Conservation (phyloP, 2,113 vertebrate genomes). For the Pyrgilauda ruficollis region DNA sequence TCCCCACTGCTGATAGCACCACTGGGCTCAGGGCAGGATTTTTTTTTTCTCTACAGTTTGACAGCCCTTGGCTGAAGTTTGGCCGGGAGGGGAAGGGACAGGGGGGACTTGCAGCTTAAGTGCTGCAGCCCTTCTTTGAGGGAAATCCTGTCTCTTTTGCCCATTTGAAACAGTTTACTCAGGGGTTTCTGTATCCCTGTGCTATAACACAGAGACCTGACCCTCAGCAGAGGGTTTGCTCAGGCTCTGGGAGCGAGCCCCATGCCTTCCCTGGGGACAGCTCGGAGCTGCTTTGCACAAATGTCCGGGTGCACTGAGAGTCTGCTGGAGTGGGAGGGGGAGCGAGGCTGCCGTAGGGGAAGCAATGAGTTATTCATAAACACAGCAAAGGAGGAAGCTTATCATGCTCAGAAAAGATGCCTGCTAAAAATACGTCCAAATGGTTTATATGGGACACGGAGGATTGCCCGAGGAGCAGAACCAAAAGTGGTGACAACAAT, state of each 20-base stretch:
- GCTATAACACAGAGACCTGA: neutral
- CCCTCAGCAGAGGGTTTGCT: neutral
- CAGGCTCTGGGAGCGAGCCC: neutral
- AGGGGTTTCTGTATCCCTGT: neutral
- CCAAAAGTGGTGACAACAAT: neutral
- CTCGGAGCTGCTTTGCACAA: neutral
- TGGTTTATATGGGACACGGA: neutral
- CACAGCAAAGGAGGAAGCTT: neutral
- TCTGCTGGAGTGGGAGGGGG: neutral
- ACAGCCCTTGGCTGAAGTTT: neutral
- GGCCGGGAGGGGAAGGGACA: neutral
- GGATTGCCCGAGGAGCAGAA: neutral
- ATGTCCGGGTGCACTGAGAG: neutral
- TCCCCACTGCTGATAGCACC: neutral
- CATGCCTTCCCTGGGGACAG: neutral
- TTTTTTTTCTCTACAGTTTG: neutral
- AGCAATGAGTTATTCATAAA: neutral
- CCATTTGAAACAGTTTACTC: neutral
- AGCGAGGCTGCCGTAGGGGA: neutral
- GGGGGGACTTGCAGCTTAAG: neutral
- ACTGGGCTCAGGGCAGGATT: neutral
- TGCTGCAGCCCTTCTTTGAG: neutral
- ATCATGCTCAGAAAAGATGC: neutral
- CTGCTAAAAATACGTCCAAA: conserved; percentile 20
- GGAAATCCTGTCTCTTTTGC: neutral